Percentiles rank a stretch among this genome's conserved stretches.
phyloP scores from a whole-genome alignment of 2,113 vertebrate species.

The Mastomys natalensis region DNA sequence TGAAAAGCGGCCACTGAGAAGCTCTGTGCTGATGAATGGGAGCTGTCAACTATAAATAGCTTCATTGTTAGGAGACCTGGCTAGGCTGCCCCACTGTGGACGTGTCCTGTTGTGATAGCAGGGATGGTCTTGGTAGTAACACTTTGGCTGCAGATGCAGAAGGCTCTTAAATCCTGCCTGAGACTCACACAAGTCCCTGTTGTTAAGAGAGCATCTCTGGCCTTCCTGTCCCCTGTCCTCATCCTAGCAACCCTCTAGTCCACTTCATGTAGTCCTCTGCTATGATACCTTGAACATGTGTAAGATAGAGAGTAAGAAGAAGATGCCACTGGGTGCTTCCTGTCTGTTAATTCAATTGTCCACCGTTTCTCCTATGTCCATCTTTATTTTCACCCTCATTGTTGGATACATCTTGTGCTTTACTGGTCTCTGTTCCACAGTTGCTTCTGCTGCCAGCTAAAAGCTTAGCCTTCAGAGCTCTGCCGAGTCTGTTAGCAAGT shows the following conservation, averaged over 20 bases:
- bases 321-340: not conserved
- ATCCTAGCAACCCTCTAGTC: not conserved
- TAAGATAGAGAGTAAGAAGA: not conserved
- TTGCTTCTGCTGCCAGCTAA: not conserved
- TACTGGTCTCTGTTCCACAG: not conserved
- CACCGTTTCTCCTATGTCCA: not conserved
- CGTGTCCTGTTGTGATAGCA: not conserved
- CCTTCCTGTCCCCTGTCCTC: not conserved
- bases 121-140: not conserved
- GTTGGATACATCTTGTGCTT: not conserved
- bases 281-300: fast-evolving
- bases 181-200: not conserved
- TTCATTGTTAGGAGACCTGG: not conserved
- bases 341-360: not conserved
- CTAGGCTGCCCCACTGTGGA: not conserved
- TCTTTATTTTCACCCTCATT: not conserved
- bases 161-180: not conserved
- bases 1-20: not conserved
- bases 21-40: not conserved
- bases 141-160: not conserved
- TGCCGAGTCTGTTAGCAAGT: not conserved
- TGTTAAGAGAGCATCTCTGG: not conserved
- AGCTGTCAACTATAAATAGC: not conserved
- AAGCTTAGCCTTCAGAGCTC: not conserved
- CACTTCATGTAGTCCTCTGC: not conserved